Conservation (phyloP, 2,113 vertebrate species). For the Rhabdomys dilectus region DNA sequence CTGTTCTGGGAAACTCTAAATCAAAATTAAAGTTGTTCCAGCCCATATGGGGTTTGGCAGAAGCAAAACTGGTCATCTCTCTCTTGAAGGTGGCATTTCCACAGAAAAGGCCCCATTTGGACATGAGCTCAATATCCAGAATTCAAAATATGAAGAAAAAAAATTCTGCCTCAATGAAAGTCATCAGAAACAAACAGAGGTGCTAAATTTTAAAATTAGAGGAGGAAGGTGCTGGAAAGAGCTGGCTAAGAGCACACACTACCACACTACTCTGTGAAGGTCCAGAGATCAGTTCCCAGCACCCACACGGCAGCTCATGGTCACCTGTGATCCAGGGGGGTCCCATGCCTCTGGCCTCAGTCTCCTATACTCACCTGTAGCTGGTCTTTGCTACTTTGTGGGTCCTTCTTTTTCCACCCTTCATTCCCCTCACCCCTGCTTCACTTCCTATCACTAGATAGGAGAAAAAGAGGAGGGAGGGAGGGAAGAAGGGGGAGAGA, state of each 20-base stretch:
- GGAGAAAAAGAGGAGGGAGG: too few relatives aligned
- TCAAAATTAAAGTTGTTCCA: conserved; percentile 1
- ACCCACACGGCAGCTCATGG: not conserved
- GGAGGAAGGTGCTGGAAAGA: not conserved
- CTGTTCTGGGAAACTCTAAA: conserved; percentile 28
- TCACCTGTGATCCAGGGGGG: not conserved
- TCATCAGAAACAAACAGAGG: not conserved
- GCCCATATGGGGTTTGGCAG: not conserved
- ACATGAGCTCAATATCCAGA: not conserved
- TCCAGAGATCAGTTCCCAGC: not conserved
- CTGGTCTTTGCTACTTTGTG: too few relatives aligned
- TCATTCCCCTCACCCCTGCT: too few relatives aligned
- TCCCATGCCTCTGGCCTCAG: not conserved
- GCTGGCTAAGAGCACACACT: not conserved
- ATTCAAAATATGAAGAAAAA: conserved; percentile 40
- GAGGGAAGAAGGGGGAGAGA: too few relatives aligned
- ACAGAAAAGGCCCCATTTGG: not conserved
- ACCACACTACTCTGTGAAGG: not conserved
- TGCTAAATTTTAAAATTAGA: not conserved
- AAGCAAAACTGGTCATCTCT: not conserved
- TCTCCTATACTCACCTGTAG: too few relatives aligned
- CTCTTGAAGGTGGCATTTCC: not conserved
- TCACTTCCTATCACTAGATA: too few relatives aligned
- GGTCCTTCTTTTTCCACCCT: too few relatives aligned
- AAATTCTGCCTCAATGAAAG: not conserved